Base-by-base conservation (phyloP, 2,888 invertebrate species). In the Erannis defoliaria region DNA sequence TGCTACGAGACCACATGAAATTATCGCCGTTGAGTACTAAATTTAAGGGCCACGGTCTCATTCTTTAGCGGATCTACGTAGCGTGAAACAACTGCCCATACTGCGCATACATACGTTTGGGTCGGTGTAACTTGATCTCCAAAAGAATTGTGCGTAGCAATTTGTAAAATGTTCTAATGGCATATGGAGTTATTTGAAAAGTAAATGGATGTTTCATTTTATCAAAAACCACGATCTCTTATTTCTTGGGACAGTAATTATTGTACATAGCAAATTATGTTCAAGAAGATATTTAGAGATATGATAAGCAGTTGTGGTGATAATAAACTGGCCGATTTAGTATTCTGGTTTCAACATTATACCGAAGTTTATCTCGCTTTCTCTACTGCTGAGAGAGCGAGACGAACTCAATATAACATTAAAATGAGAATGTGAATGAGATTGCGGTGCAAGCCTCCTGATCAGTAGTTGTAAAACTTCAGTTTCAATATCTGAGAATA, bases 401-500 rank as follows among this genome's bases (percentile, higher is more conserved):
- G 26, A 26, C 1, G 4, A 8, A n/a, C n/a, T n/a, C n/a, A n/a
- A n/a, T 5, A 26, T 26, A 26, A 26, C 1, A 8, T 26, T 26
- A 26, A 26, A 26, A n/a, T n/a, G n/a, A n/a, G n/a, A 26, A 26
- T 26, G 26, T 4, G 8, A 6, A 6, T 26, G 26, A 26, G 8
- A 26, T 6, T 26, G 26, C 4, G 26, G 5, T 26, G n/a, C n/a
- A n/a, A 6, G 26, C 6, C 2, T 8, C 26, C 26, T 4, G 26
- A 26, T 26, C 26, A 6, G 26, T 42, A 42, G 29, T 37, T 37
- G 38, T 38, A 14, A 12, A 51, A 51, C 40, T 35, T 40, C 23
- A 14, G n/a, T 51, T 38, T 33, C 48, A 50, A 38, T 38, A 51
- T 26, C 51, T 29, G 26, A 50, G 51, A 18, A 38, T 51, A 51